These are phyloP conservation scores for Sphinx pinastri DNA, from an alignment of 2,888 invertebrate genomes.

Conservation along the genomic window DNA sequence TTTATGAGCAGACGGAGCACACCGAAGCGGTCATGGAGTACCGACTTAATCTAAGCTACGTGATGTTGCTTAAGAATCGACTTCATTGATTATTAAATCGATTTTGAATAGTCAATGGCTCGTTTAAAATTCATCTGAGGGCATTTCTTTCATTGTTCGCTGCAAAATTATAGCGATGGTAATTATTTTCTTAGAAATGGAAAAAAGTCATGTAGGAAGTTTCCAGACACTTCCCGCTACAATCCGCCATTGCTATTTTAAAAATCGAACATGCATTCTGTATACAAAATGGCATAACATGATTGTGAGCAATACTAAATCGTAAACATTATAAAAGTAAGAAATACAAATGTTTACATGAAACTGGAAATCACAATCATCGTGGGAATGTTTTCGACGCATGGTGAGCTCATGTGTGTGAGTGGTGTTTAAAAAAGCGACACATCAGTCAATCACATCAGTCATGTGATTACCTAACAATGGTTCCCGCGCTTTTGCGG, in stretches of 20 bases:
- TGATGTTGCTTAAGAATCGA: conserved; percentile 41
- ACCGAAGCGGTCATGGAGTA: conserved; percentile 8
- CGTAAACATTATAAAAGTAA: neutral
- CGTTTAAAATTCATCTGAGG: conserved; percentile 40
- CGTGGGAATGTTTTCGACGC: conserved; percentile 27
- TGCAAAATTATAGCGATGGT: conserved; percentile 37
- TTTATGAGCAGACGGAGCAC: conserved; percentile 22
- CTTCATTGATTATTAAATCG: conserved; percentile 46
- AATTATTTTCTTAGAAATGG: conserved; percentile 21
- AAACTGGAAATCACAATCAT: conserved; percentile 31
- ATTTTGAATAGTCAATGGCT: conserved; percentile 42
- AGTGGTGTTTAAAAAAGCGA: conserved; percentile 32
- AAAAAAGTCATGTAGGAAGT: conserved; percentile 10
- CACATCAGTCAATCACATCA: conserved; percentile 41
- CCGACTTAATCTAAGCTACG: conserved; percentile 39
- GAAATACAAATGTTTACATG: conserved; percentile 15
- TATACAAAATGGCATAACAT: neutral
- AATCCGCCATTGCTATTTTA: neutral
- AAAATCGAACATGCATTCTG: conserved; percentile 1
- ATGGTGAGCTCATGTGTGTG: conserved; percentile 28
- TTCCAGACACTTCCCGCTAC: neutral
- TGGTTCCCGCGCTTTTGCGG: conserved; percentile 51
- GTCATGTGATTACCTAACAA: conserved; percentile 38
- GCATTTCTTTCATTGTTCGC: conserved; percentile 39
- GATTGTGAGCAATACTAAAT: neutral